phyloP scores from a whole-genome alignment of 2,888 invertebrate genomes.

The Erynnis tages region DNA sequence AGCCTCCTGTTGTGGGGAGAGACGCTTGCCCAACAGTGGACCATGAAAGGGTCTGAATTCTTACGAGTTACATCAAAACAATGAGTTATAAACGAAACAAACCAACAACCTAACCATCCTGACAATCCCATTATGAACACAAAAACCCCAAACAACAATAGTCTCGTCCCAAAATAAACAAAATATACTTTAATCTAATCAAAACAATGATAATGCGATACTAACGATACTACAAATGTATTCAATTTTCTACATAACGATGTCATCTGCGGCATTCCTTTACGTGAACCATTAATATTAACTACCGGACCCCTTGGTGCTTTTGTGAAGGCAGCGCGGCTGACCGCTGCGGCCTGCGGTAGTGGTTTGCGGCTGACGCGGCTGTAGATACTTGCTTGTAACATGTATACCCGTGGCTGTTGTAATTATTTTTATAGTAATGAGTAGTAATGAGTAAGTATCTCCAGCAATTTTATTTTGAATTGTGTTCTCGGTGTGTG shows the following conservation, averaged over 20 bases:
- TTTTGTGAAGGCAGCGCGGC: neutral
- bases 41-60: too few relatives aligned
- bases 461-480: too few relatives aligned
- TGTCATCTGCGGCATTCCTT: slow-evolving; percentile 17
- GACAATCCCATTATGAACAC: neutral
- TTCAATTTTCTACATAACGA: slow-evolving; percentile 17
- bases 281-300: slow-evolving; percentile 23
- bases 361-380: neutral
- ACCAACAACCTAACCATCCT: too few relatives aligned
- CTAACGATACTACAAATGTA: slow-evolving; percentile 25
- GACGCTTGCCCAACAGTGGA: too few relatives aligned
- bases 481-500: too few relatives aligned
- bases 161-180: neutral
- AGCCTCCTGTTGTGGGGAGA: too few relatives aligned
- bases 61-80: too few relatives aligned
- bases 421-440: too few relatives aligned
- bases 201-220: slow-evolving; percentile 21
- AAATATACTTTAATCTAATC: slow-evolving; percentile 11
- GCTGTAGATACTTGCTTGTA: too few relatives aligned
- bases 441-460: too few relatives aligned
- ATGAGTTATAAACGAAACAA: too few relatives aligned
- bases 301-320: slow-evolving; percentile 16
- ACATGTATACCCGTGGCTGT: too few relatives aligned
- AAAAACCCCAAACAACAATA: neutral
- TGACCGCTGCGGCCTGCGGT: slow-evolving; percentile 3